Conservation (phyloP, 2,113 vertebrate species). For the Psilopsiagon aymara region DNA sequence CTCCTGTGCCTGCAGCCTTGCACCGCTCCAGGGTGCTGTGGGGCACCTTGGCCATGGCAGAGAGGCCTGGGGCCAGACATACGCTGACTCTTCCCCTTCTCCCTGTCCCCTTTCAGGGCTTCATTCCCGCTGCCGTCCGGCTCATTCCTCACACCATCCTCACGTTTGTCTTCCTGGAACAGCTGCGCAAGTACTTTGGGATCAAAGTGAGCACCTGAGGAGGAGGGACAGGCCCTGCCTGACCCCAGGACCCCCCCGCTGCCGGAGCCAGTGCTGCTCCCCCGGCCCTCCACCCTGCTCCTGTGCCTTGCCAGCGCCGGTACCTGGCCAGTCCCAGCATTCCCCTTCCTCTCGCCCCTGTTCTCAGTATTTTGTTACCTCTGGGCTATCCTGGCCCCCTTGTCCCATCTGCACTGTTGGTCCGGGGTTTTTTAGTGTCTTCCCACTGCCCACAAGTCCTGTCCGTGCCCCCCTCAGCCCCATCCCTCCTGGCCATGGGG, state of each 20-base stretch:
- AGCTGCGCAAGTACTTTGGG: conserved; percentile 87
- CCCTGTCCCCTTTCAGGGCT: conserved; percentile 74
- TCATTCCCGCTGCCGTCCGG: conserved; percentile 87
- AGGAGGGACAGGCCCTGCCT: not conserved
- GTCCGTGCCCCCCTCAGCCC: not conserved
- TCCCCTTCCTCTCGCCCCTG: not conserved
- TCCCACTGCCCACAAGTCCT: not conserved
- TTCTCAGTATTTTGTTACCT: not conserved
- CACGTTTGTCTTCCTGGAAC: conserved; percentile 90
- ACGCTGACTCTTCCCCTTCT: not conserved
- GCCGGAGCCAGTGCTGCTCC: not conserved
- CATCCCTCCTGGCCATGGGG: not conserved
- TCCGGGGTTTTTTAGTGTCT: not conserved
- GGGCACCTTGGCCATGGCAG: not conserved
- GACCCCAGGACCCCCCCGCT: not conserved
- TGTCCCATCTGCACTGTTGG: not conserved
- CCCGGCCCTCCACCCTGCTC: not conserved
- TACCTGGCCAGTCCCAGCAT: not conserved
- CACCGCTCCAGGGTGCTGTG: not conserved
- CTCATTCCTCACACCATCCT: conserved; percentile 88
- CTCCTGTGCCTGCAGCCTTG: rapidly evolving
- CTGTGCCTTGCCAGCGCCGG: conserved; percentile 9
- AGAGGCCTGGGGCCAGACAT: not conserved
- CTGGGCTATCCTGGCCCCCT: not conserved
- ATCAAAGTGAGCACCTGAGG: conserved; percentile 80